Conservation (phyloP, 2,797 vertebrate genomes). For the Channa striata region DNA sequence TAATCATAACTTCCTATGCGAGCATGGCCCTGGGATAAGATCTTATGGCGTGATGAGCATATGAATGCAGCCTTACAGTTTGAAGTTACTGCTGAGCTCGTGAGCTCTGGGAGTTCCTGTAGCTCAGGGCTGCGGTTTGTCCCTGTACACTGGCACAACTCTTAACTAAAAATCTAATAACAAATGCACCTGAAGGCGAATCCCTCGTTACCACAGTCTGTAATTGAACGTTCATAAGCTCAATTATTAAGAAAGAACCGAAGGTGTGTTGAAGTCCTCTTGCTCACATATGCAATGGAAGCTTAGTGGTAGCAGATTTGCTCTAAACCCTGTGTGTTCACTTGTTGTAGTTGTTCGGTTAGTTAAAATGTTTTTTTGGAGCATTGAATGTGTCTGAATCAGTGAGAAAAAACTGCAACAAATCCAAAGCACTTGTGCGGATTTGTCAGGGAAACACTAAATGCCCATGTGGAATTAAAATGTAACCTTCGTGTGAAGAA, state of each 20-base stretch:
- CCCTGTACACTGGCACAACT: constrained; percentile 27
- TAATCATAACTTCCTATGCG: constrained; percentile 58
- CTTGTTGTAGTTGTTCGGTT: too few relatives aligned
- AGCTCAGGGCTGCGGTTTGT: constrained; percentile 44
- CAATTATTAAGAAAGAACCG: constrained; percentile 10
- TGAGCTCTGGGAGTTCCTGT: constrained; percentile 53
- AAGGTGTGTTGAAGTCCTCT: constrained; percentile 12
- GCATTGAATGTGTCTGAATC: constrained; percentile 11
- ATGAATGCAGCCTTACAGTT: constrained; percentile 59
- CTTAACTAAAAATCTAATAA: constrained; percentile 9
- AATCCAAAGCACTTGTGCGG: constrained; percentile 27
- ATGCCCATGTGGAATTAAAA: constrained; percentile 25
- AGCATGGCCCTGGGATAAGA: constrained; percentile 52
- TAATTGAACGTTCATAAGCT: constrained; percentile 12
- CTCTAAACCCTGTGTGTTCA: not conserved
- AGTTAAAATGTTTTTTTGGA: constrained; percentile 2
- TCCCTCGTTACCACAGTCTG: constrained; percentile 18
- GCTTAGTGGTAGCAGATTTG: not conserved
- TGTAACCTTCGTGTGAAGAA: constrained; percentile 29
- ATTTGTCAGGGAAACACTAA: constrained; percentile 39
- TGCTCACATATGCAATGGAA: not conserved
- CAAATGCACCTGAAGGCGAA: constrained; percentile 19
- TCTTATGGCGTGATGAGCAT: constrained; percentile 37
- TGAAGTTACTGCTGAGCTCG: constrained; percentile 59
- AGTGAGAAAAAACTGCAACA: not conserved